Percentiles rank a stretch among this genome's conserved stretches.
Evolutionary conservation across 2,888 invertebrate genomes (phyloP).

Genomic region (Ischnura elegans): DNA sequence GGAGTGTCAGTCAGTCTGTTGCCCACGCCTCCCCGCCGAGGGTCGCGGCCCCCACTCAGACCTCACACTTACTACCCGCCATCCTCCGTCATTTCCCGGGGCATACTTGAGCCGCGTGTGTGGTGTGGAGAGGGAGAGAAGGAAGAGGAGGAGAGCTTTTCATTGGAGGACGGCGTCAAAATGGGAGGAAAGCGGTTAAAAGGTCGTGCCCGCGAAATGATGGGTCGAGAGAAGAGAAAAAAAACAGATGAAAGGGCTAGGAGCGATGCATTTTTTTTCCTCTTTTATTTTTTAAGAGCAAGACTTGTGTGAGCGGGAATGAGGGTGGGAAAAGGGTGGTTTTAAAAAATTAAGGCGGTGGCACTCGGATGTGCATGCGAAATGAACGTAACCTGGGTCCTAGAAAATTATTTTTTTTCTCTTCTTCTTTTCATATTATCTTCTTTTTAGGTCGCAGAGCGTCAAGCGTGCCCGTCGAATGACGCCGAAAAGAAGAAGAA

Average conservation of each 20-base stretch:
- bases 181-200: conserved; percentile 2
- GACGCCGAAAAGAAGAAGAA: no score
- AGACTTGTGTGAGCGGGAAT: no score
- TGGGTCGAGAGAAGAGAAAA: no score
- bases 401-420: not conserved
- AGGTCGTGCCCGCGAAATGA: conserved; percentile 25
- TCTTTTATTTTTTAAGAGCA: no score
- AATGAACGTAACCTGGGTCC: not conserved
- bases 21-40: not conserved
- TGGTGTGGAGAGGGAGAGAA: not conserved
- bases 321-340: not conserved
- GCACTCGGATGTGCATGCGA: not conserved
- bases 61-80: not conserved
- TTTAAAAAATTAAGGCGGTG: not conserved
- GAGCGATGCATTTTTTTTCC: not conserved
- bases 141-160: no score
- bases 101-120: not conserved
- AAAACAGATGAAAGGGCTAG: not conserved
- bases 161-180: not conserved
- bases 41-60: not conserved
- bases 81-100: not conserved
- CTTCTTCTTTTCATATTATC: no score
- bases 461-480: no score
- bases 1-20: not conserved
- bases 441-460: no score